Base-by-base conservation (phyloP, 2,113 vertebrate species). In the Lepus americanus region DNA sequence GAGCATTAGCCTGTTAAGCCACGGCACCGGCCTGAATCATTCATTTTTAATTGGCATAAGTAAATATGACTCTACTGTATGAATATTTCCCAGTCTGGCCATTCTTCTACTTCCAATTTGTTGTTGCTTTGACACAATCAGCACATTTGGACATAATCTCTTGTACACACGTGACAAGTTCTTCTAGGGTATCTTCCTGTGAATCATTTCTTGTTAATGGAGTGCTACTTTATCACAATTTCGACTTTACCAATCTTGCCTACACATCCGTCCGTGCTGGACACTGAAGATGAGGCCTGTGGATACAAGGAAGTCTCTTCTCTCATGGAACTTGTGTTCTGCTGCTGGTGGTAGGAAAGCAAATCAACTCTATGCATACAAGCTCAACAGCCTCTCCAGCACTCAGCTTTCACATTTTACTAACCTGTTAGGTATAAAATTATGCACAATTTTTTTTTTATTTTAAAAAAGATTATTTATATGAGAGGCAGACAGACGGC, bases 41-140 rank as follows among this genome's bases (percentile, higher is more conserved):
- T 74, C 49, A 77, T 61, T 85, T 44, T 74, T 74, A 66, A 76
- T 36, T 67, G 36, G 13, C 19, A 63, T 66, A 27, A 27, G 13
- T 23, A 63, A 51, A 23, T 81, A 78, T 9, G 53, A 61, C n/a
- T 92, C 11, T 27, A 73, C 51, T 81, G 14, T 59, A 55, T 88
- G 59, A 79, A 12, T 36, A 94, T 31, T 72, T 27, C 11, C 51
- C 31, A 82, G 36, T 77, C 67, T 74, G 44, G 69, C 44, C 4
- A 19, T 19, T 90, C 23, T 89, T 5, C 44, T 77, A 61, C 92
- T 94, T 78, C 29, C 23, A 55, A 66, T 29, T n/a, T 80, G 25
- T 16, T 85, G n/a, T 77, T 66, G 23, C 74, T 92, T 94, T 86
- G 78, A 66, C 53, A 81, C 39, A 36, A 77, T 17, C 44, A 69